Evolutionary conservation across 1,140 invertebrate genomes (phyloP), one percentile per base, ranked within the genome.

Genomic region (Conus betulinus): DNA sequence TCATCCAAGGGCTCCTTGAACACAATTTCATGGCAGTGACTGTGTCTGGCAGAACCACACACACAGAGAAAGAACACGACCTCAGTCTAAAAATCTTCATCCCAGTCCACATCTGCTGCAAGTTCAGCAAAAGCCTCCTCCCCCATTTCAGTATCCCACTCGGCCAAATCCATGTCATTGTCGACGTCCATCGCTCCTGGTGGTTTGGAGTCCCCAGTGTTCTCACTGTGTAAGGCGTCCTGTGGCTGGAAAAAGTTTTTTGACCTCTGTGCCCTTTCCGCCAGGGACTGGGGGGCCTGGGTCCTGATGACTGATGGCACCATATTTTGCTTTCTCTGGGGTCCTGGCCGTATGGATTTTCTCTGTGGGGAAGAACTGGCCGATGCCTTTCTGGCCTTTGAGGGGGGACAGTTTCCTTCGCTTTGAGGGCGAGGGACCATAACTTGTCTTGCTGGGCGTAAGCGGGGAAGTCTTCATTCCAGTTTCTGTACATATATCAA

Each of bases 21-120:
- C 39, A 39, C 39, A 39, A 39, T 39, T 39, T 39, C 39, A 39
- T 39, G 39, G 39, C 39, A 39, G 39, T 39, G 39, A 39, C 57
- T 11, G 4, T 60, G 8, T 60, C 57, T 60, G 57, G 15, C 57
- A 8, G 15, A 11, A 60, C 57, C 8, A 60, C 57, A 60, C 57
- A 60, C 57, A 60, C 57, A 11, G 57, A 63, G 17, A 71, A 71
- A 0, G 11, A 71, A 23, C 67, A 20, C 23, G 11, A 71, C 6
- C 67, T 20, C 67, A 71, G 67, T 71, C 67, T n/a, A 71, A 71
- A 71, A 71, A 23, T 71, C 67, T 25, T 87, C 85, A 79, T 87
- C 85, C 85, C 85, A 87, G 85, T 87, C 74, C n/a, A 87, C n/a
- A 55, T 27, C 74, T 8, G 85, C 85, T 20, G 67, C 63, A 20